These are phyloP conservation scores for Metallyticus violacea DNA, from an alignment of 2,888 invertebrate genomes.

Conservation along the genomic window DNA sequence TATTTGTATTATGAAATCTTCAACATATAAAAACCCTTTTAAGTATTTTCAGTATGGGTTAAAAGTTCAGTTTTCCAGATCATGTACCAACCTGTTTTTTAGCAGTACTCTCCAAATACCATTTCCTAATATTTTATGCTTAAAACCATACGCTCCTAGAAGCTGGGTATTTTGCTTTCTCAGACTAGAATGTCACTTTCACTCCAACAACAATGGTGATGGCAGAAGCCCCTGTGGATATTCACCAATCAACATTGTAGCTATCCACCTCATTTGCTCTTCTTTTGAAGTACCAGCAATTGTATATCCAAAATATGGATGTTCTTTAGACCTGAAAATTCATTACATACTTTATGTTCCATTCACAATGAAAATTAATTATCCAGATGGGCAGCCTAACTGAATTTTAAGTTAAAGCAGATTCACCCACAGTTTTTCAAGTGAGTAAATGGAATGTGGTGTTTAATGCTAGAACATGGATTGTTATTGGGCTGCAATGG, in stretches of 20 bases:
- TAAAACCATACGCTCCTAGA: too few relatives aligned
- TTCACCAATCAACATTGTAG: slow-evolving; percentile 72
- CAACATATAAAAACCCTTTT: too few relatives aligned
- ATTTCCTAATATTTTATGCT: background rate
- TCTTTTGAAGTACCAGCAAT: slow-evolving; percentile 73
- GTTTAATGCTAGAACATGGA: too few relatives aligned
- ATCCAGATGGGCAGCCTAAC: too few relatives aligned
- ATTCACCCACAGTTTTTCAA: too few relatives aligned
- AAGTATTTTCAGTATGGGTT: background rate
- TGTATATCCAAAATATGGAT: slow-evolving; percentile 77
- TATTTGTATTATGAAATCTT: too few relatives aligned
- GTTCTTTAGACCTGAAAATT: slow-evolving; percentile 62
- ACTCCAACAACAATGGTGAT: slow-evolving; percentile 35
- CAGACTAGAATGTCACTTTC: background rate
- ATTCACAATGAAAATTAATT: too few relatives aligned
- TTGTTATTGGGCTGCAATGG: too few relatives aligned
- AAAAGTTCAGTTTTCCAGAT: too few relatives aligned
- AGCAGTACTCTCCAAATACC: background rate
- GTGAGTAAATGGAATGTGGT: too few relatives aligned
- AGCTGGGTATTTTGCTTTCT: background rate
- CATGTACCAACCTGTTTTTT: background rate
- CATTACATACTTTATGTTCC: too few relatives aligned
- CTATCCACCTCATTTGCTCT: slow-evolving; percentile 75
- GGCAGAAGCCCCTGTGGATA: slow-evolving; percentile 60
- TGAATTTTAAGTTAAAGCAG: too few relatives aligned